Conservation (phyloP, 2,113 vertebrate species). For the Rhinopomastus cyanomelas region DNA sequence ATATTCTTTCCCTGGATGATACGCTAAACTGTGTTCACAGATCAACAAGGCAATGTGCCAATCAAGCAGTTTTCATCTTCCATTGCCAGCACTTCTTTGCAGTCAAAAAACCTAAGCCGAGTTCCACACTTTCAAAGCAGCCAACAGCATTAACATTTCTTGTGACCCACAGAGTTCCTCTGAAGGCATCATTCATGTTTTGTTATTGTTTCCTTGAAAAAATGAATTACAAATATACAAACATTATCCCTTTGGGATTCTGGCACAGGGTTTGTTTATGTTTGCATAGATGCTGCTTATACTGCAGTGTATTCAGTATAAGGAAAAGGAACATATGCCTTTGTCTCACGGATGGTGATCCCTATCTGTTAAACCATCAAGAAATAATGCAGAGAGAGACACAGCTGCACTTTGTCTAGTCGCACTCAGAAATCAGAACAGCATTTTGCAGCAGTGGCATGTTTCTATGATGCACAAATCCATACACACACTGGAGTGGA, state of each 20-base stretch:
- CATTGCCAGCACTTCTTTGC: constrained; percentile 44
- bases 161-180: constrained; percentile 22
- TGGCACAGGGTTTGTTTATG: not conserved
- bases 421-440: constrained; percentile 11
- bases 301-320: not conserved
- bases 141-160: not conserved
- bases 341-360: not conserved
- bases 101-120: constrained; percentile 60
- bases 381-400: constrained; percentile 11
- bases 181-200: constrained; percentile 1
- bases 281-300: not conserved
- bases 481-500: not conserved
- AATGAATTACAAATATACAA: constrained; percentile 20
- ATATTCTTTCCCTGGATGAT: constrained; percentile 11
- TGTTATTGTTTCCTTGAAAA: constrained; percentile 14
- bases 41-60: constrained; percentile 48
- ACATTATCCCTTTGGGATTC: not conserved
- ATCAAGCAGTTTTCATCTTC: constrained; percentile 40
- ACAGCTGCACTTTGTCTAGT: constrained; percentile 1
- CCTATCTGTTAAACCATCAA: not conserved
- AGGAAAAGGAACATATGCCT: not conserved
- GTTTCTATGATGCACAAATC: constrained; percentile 10
- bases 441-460: not conserved
- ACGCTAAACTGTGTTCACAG: constrained; percentile 5
- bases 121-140: constrained; percentile 49